Base-by-base conservation (phyloP, 2,797 vertebrate species). In the Odontamblyopus lacepedii region DNA sequence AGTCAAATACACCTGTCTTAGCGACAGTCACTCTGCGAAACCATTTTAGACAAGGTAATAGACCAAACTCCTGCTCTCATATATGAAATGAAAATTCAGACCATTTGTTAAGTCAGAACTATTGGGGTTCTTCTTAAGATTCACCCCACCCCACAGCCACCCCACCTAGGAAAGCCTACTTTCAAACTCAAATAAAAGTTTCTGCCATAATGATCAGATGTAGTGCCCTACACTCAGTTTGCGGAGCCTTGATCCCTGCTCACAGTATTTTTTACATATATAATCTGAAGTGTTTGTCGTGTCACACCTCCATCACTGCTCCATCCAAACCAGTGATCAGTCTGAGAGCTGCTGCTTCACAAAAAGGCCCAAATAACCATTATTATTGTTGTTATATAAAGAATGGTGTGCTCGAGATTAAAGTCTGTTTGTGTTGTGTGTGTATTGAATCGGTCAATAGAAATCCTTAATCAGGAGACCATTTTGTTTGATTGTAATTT, bases 301-400 rank as follows among this genome's bases (percentile, higher is more conserved):
- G 85, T 91, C 81, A 26, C 87, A 92, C 91, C 90, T 90, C 90
- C 11, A 44, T 3, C 87, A 84, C 83, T 80, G 83, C 84, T 78
- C 66, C 69, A 30, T 44, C 70, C 35, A 66, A 86, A 79, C 76
- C 79, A 63, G 78, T 75, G 71, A 79, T 83, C 82, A 83, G 77
- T 71, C 76, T 85, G 82, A 78, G 82, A 8, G 53, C 53, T 78
- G 69, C 77, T 74, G 78, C 70, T 69, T 78, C 83, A 83, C 35
- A 38, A 80, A 53, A 85, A 79, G 80, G 82, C 76, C 68, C 60
- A 78, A 80, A 74, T 57, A 64, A 75, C 26, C 71, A 66, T 70
- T 73, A 71, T 76, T 26, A 71, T 16, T 67, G 7, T 9, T 38
- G 9, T 38, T 8, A 35, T 55, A 6, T 51, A 7, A 1, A 70